Percentiles rank a stretch among this genome's conserved stretches.
phyloP scores from a whole-genome alignment of 2,888 invertebrate species.

The Eutolmus rufibarbis region DNA sequence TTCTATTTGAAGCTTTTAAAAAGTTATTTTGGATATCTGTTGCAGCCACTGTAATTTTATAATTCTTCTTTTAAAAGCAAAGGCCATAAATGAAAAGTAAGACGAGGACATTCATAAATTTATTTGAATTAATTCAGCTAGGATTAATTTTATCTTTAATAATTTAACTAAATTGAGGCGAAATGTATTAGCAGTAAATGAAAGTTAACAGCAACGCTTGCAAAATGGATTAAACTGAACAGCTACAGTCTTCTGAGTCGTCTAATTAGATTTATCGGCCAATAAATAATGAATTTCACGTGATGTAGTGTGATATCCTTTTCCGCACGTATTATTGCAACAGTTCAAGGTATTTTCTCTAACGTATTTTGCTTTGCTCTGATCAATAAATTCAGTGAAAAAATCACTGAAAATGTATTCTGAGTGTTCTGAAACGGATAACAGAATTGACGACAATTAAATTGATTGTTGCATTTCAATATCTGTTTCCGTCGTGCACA shows the following conservation, averaged over 20 bases:
- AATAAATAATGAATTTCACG: not conserved
- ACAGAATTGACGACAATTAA: not conserved
- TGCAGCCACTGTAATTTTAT: too few relatives aligned
- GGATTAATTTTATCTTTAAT: not conserved
- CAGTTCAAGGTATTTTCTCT: not conserved
- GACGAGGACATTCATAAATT: not conserved
- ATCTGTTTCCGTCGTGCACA: not conserved
- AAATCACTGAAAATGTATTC: not conserved
- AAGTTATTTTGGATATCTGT: not conserved
- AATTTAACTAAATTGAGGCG: not conserved
- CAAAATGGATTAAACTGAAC: not conserved
- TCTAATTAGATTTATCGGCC: not conserved
- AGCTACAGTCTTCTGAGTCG: not conserved
- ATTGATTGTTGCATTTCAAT: not conserved
- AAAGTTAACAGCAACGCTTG: not conserved
- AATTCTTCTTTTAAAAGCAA: too few relatives aligned
- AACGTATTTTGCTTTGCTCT: not conserved
- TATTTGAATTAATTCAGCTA: not conserved
- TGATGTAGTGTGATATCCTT: not conserved
- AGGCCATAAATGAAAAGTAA: too few relatives aligned
- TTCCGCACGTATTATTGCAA: not conserved
- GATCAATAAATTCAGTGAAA: not conserved
- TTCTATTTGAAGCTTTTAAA: not conserved
- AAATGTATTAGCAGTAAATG: not conserved
- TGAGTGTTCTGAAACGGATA: not conserved